Conservation (phyloP, 1,140 invertebrate species). For the Bombus waltoni region DNA sequence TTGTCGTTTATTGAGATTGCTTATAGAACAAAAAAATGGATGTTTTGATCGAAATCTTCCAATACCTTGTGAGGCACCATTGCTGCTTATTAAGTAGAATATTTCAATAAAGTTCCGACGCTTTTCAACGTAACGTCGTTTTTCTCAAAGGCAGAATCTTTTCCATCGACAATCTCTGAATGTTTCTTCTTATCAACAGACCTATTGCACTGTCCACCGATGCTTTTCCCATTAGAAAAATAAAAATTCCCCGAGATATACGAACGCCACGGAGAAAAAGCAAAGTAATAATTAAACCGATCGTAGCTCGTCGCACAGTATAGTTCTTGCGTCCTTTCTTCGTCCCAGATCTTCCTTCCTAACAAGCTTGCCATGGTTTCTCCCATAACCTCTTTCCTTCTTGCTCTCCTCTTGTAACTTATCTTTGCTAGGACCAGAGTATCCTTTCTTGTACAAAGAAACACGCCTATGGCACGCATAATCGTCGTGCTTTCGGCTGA, state of each 20-base stretch:
- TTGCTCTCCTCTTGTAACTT: not conserved
- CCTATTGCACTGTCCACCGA: too few species aligned
- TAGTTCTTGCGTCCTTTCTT: slow-evolving; percentile 26
- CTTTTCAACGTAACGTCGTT: too few species aligned
- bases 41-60: too few species aligned
- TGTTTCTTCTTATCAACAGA: too few species aligned
- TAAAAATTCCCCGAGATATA: not conserved
- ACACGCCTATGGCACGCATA: slow-evolving; percentile 66
- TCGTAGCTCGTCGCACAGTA: not conserved
- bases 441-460: slow-evolving; percentile 53
- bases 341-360: not conserved
- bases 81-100: too few species aligned
- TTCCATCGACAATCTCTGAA: too few species aligned
- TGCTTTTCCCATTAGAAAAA: too few species aligned
- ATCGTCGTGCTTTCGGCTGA: slow-evolving; percentile 70
- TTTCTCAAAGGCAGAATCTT: too few species aligned
- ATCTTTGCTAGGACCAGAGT: not conserved
- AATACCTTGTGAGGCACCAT: too few species aligned
- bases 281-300: slow-evolving; percentile 42
- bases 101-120: too few species aligned
- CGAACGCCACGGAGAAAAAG: not conserved
- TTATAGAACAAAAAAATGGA: too few species aligned
- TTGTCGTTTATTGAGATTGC: not conserved
- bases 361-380: not conserved
- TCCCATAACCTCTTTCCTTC: not conserved